A percentile compares a stretch with the other conserved stretches of the same genome.
These are phyloP conservation scores for Pterocles orientalis DNA, from an alignment of 2,113 vertebrate species.

Conservation along the genomic window DNA sequence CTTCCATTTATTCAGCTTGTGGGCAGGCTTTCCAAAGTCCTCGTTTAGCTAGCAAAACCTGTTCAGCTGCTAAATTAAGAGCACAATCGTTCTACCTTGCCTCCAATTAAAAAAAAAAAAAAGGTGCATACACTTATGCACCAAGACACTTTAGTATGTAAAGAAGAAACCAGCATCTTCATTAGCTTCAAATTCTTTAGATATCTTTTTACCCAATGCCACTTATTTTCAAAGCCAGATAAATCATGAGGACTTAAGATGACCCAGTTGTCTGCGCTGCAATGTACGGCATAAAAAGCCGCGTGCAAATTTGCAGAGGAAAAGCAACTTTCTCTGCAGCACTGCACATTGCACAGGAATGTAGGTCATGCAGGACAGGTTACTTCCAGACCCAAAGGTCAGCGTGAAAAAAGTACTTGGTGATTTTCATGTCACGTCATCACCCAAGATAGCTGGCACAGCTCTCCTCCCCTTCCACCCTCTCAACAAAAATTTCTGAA, in stretches of 20 bases:
- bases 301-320: not conserved
- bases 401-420: not conserved
- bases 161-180: not conserved
- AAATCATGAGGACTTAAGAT: not conserved
- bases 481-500: not conserved
- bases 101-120: not conserved
- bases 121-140: not conserved
- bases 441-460: not conserved
- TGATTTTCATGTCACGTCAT: not conserved
- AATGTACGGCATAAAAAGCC: not conserved
- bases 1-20: not conserved
- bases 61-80: not conserved
- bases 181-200: not conserved
- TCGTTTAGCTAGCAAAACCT: not conserved
- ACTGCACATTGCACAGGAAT: not conserved
- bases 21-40: constrained; percentile 2
- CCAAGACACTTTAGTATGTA: not conserved
- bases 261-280: not conserved
- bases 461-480: not conserved
- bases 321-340: not conserved
- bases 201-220: not conserved
- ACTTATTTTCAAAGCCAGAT: not conserved
- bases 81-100: not conserved
- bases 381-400: not conserved
- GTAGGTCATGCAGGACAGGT: not conserved